phyloP scores from a whole-genome alignment of 2,113 vertebrate species.

The Nothoprocta perdicaria region DNA sequence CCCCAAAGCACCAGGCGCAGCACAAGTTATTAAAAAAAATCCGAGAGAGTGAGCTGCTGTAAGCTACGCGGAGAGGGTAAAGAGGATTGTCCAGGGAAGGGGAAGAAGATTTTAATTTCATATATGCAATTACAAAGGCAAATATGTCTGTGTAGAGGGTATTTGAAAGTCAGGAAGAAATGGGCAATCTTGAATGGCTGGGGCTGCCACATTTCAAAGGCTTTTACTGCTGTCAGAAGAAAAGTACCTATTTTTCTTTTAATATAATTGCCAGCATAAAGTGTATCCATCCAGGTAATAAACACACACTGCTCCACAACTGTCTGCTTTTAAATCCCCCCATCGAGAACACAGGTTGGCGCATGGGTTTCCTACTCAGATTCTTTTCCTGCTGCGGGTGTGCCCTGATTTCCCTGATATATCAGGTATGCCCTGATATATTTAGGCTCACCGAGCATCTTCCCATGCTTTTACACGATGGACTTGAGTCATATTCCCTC shows the following conservation, averaged over 20 bases:
- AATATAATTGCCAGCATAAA: not conserved
- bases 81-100: not conserved
- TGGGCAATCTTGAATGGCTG: not conserved
- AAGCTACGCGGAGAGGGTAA: not conserved
- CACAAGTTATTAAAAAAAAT: slow-evolving; percentile 59
- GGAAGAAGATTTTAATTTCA: slow-evolving; percentile 29
- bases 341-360: not conserved
- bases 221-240: not conserved
- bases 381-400: not conserved
- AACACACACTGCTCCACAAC: not conserved
- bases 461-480: not conserved
- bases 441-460: not conserved
- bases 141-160: slow-evolving; percentile 32
- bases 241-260: not conserved
- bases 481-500: not conserved
- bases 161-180: slow-evolving; percentile 50
- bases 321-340: not conserved
- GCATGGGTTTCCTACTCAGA: not conserved
- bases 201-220: not conserved
- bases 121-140: slow-evolving; percentile 45
- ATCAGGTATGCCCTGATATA: not conserved
- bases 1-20: slow-evolving; percentile 44
- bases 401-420: not conserved
- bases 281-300: not conserved
- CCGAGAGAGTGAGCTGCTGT: slow-evolving; percentile 13